A percentile compares a stretch with the other conserved stretches of the same genome.
Evolutionary conservation across 2,113 vertebrate species (phyloP).

Genomic region (Semicossyphus pulcher): DNA sequence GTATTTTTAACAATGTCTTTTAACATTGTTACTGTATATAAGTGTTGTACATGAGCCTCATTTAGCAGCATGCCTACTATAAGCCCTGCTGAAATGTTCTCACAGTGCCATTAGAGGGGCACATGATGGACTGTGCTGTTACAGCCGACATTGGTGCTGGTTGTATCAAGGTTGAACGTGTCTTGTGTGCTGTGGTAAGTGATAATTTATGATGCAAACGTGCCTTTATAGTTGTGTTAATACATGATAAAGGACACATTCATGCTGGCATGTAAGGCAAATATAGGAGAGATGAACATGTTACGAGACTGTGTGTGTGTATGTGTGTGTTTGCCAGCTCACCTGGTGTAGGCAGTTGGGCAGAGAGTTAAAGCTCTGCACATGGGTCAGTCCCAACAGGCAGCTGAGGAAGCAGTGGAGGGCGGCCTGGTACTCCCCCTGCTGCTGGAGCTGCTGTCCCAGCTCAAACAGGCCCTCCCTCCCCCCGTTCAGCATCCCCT

Average conservation of each 20-base stretch:
- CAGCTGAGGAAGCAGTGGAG: conserved; percentile 87
- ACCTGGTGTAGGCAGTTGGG: conserved; percentile 88
- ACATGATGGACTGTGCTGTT: conserved; percentile 51
- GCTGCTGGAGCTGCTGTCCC: conserved; percentile 87
- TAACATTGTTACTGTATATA: background rate
- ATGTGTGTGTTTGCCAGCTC: conserved; percentile 58
- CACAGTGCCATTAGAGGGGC: conserved; percentile 27
- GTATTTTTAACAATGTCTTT: background rate
- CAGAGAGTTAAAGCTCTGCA: conserved; percentile 85
- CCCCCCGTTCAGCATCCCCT: conserved; percentile 85
- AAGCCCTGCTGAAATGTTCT: conserved; percentile 11
- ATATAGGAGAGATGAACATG: background rate
- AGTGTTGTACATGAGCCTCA: conserved; percentile 12
- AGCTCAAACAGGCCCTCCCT: conserved; percentile 87
- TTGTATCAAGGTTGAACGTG: conserved; percentile 51
- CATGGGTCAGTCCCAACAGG: conserved; percentile 85
- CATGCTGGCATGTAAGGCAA: conserved; percentile 3
- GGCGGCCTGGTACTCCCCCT: conserved; percentile 85
- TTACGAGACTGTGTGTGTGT: background rate
- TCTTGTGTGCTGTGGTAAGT: conserved; percentile 26
- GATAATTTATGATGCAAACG: conserved; percentile 20
- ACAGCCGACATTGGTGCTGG: conserved; percentile 62
- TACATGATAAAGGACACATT: conserved; percentile 9
- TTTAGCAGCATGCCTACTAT: conserved; percentile 13
- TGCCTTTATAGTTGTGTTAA: conserved; percentile 24